Evolutionary conservation across 1,140 invertebrate species (phyloP).

Genomic region (Sinonovacula constricta): DNA sequence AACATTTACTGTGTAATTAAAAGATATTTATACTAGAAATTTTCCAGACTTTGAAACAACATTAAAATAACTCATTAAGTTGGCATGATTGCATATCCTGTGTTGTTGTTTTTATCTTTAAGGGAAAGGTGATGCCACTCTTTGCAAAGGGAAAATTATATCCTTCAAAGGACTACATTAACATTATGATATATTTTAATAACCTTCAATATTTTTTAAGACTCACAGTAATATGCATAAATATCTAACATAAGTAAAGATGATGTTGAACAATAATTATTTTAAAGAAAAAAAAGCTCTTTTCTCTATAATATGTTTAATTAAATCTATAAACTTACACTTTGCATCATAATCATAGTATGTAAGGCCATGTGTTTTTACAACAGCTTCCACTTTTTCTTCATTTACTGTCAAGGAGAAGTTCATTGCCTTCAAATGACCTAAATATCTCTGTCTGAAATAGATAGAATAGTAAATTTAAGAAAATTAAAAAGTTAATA

Average conservation of each 20-base stretch:
- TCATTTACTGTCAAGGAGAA: conserved; percentile 28
- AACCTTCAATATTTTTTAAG: too few relatives aligned
- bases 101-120: too few relatives aligned
- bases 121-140: too few relatives aligned
- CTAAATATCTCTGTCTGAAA: conserved; percentile 19
- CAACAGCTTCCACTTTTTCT: conserved; percentile 4
- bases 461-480: too few relatives aligned
- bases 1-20: too few relatives aligned
- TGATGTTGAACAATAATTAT: background rate
- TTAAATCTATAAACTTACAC: background rate
- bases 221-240: background rate
- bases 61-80: too few relatives aligned
- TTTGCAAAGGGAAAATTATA: too few relatives aligned
- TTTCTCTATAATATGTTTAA: background rate
- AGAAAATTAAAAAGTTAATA: background rate
- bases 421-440: conserved; percentile 29
- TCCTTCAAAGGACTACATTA: too few relatives aligned
- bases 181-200: too few relatives aligned
- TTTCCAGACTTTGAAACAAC: too few relatives aligned
- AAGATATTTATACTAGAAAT: too few relatives aligned
- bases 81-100: too few relatives aligned
- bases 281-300: background rate
- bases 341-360: conserved; percentile 21
- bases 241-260: background rate
- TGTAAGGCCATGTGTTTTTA: conserved; percentile 28